Percentiles rank a stretch among this genome's conserved stretches.
Evolutionary conservation across 2,797 vertebrate genomes (phyloP).

Genomic region (Sitta carolinensis): DNA sequence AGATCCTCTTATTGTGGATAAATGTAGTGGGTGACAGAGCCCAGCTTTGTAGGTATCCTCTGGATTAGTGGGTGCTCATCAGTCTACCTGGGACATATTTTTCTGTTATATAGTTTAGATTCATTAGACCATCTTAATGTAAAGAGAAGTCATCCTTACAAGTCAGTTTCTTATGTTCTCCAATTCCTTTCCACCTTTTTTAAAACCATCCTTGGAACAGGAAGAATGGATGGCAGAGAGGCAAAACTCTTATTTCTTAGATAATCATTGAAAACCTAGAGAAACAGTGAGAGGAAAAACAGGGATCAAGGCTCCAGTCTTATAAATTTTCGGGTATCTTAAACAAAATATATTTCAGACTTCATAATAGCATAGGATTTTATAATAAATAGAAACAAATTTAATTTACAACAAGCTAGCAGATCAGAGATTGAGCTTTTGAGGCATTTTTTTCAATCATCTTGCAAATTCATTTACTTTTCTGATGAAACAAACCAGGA

Average conservation of each 20-base stretch:
- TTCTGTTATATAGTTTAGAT: not conserved
- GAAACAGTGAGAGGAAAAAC: not conserved
- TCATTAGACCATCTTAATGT: not conserved
- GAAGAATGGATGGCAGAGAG: not conserved
- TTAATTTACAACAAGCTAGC: not conserved
- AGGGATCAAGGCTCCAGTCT: not conserved
- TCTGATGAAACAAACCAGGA: not conserved
- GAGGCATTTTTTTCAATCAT: not conserved
- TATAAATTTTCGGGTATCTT: not conserved
- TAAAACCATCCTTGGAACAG: not conserved
- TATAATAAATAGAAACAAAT: not conserved
- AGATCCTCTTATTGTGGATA: not conserved
- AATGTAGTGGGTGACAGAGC: constrained; percentile 14
- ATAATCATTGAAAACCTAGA: not conserved
- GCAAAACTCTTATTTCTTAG: not conserved
- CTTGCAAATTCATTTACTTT: not conserved
- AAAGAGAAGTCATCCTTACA: not conserved
- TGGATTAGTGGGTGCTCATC: not conserved
- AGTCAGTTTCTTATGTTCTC: not conserved
- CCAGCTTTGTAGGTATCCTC: not conserved
- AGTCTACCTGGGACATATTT: not conserved
- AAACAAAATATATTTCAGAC: not conserved
- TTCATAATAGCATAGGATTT: not conserved
- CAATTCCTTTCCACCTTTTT: not conserved
- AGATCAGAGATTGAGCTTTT: not conserved